Percentiles rank a stretch among this genome's conserved stretches.
These are phyloP conservation scores for Platyura marginata DNA, from an alignment of 1,140 invertebrate species.

Conservation along the genomic window DNA sequence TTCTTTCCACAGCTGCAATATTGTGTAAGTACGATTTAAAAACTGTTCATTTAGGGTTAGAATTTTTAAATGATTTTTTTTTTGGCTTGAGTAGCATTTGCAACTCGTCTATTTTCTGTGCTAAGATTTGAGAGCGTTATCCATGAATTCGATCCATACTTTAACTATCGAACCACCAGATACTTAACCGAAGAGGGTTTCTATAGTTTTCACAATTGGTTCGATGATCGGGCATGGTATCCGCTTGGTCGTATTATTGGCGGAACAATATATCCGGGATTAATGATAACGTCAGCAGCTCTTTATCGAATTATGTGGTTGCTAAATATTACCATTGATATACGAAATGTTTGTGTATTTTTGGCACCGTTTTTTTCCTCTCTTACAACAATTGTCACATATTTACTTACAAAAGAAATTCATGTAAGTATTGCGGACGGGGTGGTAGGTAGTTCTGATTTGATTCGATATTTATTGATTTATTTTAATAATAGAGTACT, in stretches of 20 bases:
- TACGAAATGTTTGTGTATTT: constrained; percentile 95
- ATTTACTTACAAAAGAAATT: constrained; percentile 92
- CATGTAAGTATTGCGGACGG: not conserved
- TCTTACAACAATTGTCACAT: constrained; percentile 84
- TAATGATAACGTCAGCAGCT: constrained; percentile 93
- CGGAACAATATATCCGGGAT: constrained; percentile 92
- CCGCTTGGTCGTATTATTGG: constrained; percentile 92
- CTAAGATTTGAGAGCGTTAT: constrained; percentile 99
- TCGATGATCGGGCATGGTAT: constrained; percentile 98
- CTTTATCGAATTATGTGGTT: constrained; percentile 78
- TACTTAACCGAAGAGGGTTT: constrained; percentile 91
- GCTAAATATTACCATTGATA: constrained; percentile 87
- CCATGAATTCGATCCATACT: constrained; percentile 99
- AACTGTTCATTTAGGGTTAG: constrained; percentile 6
- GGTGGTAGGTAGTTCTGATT: too few species aligned
- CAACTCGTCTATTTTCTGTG: constrained; percentile 93
- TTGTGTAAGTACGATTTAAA: constrained; percentile 56
- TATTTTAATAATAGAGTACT: constrained; percentile 88
- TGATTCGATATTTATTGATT: too few species aligned
- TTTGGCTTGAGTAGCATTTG: constrained; percentile 75
- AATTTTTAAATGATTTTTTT: constrained; percentile 2
- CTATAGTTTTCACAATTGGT: constrained; percentile 98
- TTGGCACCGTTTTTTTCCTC: constrained; percentile 93
- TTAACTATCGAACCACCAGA: constrained; percentile 87
- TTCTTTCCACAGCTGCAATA: constrained; percentile 79